phyloP scores from a whole-genome alignment of 2,888 invertebrate genomes.

The Euproctis similis region DNA sequence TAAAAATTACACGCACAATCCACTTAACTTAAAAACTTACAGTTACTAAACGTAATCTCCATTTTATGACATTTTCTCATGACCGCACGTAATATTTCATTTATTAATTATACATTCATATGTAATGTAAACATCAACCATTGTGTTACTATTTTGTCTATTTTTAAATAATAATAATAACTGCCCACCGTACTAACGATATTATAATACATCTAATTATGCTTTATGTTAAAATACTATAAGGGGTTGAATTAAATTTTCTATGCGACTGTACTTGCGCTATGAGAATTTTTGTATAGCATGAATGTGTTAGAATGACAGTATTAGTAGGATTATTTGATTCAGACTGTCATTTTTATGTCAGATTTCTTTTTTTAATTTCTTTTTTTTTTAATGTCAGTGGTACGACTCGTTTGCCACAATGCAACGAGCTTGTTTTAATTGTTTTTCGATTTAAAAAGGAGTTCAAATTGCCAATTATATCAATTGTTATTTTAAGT shows the following conservation, averaged over 20 bases:
- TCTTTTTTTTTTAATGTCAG: slow-evolving; percentile 13
- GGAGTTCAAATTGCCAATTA: too few species aligned
- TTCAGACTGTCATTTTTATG: slow-evolving; percentile 33
- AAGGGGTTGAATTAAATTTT: slow-evolving; percentile 45
- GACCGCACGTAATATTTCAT: slow-evolving; percentile 55
- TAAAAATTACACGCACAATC: slow-evolving; percentile 11
- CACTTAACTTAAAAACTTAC: slow-evolving; percentile 25
- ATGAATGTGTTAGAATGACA: slow-evolving; percentile 45
- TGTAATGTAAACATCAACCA: slow-evolving; percentile 65
- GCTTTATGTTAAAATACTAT: slow-evolving; percentile 61
- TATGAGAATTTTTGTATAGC: slow-evolving; percentile 62
- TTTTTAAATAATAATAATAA: slow-evolving; percentile 37
- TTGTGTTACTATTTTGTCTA: slow-evolving; percentile 56
- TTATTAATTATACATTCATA: slow-evolving; percentile 72
- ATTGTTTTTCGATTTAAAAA: too few species aligned
- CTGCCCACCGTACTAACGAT: slow-evolving; percentile 63
- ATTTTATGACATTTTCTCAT: slow-evolving; percentile 57
- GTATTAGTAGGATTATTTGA: slow-evolving; percentile 44
- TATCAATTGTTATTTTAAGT: too few species aligned
- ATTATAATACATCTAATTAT: slow-evolving; percentile 68
- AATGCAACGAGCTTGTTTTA: slow-evolving; percentile 1
- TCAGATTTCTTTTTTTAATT: slow-evolving; percentile 19
- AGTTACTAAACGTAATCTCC: slow-evolving; percentile 40
- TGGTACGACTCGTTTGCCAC: slow-evolving; percentile 3
- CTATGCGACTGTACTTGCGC: slow-evolving; percentile 26